Evolutionary conservation across 2,113 vertebrate genomes (phyloP).

Genomic region (Myotis davidii): DNA sequence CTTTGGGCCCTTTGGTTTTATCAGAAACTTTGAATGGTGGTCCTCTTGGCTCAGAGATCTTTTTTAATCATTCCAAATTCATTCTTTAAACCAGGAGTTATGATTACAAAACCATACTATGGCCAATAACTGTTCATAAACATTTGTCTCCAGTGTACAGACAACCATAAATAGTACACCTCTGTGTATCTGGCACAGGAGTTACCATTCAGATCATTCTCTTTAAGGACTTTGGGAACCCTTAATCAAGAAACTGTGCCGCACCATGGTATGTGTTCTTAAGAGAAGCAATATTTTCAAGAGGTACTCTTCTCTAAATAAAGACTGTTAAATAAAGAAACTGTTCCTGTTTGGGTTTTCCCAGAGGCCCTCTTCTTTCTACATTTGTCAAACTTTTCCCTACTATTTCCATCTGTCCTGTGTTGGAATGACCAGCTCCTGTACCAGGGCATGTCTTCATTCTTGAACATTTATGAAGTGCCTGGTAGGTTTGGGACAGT

Average conservation of each 20-base stretch:
- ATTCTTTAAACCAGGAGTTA: not conserved
- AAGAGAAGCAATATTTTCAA: not conserved
- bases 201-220: not conserved
- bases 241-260: not conserved
- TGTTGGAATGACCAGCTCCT: not conserved
- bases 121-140: not conserved
- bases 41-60: not conserved
- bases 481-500: not conserved
- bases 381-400: not conserved
- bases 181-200: too few relatives aligned
- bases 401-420: rapidly evolving
- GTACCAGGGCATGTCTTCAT: not conserved
- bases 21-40: not conserved
- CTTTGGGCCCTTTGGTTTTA: not conserved
- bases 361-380: not conserved
- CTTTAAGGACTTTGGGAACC: not conserved
- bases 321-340: not conserved
- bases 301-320: not conserved
- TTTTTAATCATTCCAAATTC: not conserved
- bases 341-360: not conserved
- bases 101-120: not conserved
- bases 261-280: not conserved
- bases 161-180: not conserved
- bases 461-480: not conserved
- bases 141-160: not conserved